Evolutionary conservation across 2,113 vertebrate species (phyloP), one percentile per base, ranked within the genome.

Genomic region (Petroica traversi): DNA sequence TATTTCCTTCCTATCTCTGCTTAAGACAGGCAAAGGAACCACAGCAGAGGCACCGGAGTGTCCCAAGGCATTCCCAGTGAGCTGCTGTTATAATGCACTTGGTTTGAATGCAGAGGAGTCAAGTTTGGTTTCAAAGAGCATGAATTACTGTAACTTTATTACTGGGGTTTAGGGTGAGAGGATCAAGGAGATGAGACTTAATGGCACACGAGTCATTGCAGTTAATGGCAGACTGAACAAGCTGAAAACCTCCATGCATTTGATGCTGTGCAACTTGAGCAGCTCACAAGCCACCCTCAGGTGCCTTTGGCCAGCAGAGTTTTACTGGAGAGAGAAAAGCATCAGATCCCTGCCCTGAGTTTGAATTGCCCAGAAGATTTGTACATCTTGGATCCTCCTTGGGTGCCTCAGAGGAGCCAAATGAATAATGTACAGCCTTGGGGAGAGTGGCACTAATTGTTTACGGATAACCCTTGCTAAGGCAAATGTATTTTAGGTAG

Each of bases 241-340:
- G 64, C 79, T 45, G 29, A 23, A 76, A 46, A 6, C 5, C 14
- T 13, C 36, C 12, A 5, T 24, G 8, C 19, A 33, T 58, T 62
- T 77, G 36, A 51, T 63, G 29, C 63, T 51, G 14, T 72, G 36
- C 31, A 52, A 19, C 26, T 74, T 45, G 29, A 67, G 54, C 22
- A 59, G 58, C 19, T 87, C 36, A 51, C 0, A 0, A 41, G n/a
- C 54, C 7, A 5, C 14, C 23, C 31, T 61, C 0, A 0, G 51
- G 6, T 85, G 34, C 6, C 15, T 78, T 75, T 66, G 49, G 40
- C 40, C 57, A 78, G 40, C 17, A 55, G 38, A 52, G 13, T 64
- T 84, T 46, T 55, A 62, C 23, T 29, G 36, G 59, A 23, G 55
- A 45, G 75, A 67, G 22, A 86, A 33, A 12, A 74, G 22, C 62